Conservation (phyloP, 2,113 vertebrate species). For the Toxotes jaculatrix region DNA sequence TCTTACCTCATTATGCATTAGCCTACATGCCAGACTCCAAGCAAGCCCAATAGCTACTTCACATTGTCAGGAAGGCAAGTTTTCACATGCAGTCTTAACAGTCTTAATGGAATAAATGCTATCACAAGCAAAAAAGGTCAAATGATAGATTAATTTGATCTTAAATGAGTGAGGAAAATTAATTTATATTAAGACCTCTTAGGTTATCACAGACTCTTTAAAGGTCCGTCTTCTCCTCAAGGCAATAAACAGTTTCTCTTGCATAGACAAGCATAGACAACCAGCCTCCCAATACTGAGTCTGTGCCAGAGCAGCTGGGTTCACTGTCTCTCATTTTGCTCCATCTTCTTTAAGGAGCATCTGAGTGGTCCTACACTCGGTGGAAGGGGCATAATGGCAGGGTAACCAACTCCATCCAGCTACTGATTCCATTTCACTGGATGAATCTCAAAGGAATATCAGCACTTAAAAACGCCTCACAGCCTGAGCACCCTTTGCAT, state of each 20-base stretch:
- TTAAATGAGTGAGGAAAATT: conserved; percentile 1
- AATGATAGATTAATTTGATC: conserved; percentile 24
- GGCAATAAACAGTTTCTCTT: conserved; percentile 12
- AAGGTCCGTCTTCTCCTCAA: conserved; percentile 26
- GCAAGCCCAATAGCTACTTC: conserved; percentile 37
- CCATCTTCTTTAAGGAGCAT: conserved; percentile 49
- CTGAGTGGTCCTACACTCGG: conserved; percentile 47
- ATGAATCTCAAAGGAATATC: conserved; percentile 49
- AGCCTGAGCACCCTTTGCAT: conserved; percentile 24
- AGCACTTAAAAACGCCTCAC: conserved; percentile 57
- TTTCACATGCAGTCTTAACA: conserved; percentile 21
- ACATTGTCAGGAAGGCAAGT: conserved; percentile 29
- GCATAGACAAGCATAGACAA: conserved; percentile 22
- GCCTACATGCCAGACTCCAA: conserved; percentile 52
- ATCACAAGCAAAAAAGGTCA: conserved; percentile 22
- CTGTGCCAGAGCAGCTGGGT: conserved; percentile 42
- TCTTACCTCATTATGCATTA: conserved; percentile 56
- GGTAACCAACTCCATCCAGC: conserved; percentile 39
- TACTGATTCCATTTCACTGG: conserved; percentile 60
- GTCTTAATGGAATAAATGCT: conserved; percentile 5
- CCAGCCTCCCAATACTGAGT: background rate
- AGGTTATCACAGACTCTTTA: conserved; percentile 30
- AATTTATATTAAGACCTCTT: conserved; percentile 19
- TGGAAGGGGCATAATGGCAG: conserved; percentile 51
- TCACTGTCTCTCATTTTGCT: conserved; percentile 45